Percentiles rank a stretch among this genome's conserved stretches.
phyloP scores from a whole-genome alignment of 2,797 vertebrate genomes.

The Sarcoramphus papa region DNA sequence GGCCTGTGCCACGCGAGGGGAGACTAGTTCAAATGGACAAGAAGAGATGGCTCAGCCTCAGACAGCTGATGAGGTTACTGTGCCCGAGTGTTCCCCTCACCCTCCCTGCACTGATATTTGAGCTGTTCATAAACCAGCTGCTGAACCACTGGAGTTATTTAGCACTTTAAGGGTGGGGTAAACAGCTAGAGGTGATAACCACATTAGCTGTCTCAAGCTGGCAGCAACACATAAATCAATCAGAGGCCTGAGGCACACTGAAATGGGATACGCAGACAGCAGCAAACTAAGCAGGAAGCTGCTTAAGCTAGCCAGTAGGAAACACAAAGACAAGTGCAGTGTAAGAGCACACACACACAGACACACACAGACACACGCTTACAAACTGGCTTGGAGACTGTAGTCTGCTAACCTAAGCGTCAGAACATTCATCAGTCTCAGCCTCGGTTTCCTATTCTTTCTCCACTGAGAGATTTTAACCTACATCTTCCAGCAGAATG shows the following conservation, averaged over 20 bases:
- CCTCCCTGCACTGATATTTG: constrained; percentile 20
- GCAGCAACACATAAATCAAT: constrained; percentile 47
- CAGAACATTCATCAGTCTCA: neutral
- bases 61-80: neutral
- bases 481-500: neutral
- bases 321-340: constrained; percentile 23
- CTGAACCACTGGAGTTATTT: constrained; percentile 46
- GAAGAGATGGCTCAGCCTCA: neutral
- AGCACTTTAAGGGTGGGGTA: constrained; percentile 39
- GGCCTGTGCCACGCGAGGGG: neutral
- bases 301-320: neutral
- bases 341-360: neutral
- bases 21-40: neutral
- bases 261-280: neutral
- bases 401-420: neutral
- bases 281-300: neutral
- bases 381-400: neutral
- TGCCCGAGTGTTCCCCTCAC: neutral
- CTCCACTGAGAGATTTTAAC: neutral
- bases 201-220: constrained; percentile 44
- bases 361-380: neutral
- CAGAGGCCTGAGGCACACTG: constrained; percentile 6
- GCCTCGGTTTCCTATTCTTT: neutral
- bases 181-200: constrained; percentile 64
- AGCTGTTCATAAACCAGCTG: constrained; percentile 51